Conservation (phyloP, 2,797 vertebrate genomes). For the Megalops cyprinoides region DNA sequence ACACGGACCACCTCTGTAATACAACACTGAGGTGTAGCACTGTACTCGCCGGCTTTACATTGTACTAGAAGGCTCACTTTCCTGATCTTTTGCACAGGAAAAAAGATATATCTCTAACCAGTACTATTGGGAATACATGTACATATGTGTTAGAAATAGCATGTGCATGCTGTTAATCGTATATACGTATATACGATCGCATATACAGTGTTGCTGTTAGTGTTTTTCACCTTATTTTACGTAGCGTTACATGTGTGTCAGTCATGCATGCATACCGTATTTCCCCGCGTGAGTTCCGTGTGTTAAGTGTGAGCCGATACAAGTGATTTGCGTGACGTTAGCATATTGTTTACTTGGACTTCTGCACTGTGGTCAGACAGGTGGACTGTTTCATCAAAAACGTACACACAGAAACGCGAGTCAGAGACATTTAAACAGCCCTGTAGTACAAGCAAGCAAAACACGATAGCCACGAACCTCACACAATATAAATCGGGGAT, state of each 20-base stretch:
- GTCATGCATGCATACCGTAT: not conserved
- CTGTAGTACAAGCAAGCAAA: not conserved
- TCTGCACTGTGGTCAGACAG: slow-evolving; percentile 27
- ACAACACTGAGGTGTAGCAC: too few relatives aligned
- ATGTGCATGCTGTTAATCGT: too few relatives aligned
- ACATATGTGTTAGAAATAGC: too few relatives aligned
- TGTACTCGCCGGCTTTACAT: too few relatives aligned
- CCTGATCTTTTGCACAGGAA: too few relatives aligned
- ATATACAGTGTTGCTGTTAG: not conserved
- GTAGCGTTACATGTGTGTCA: not conserved
- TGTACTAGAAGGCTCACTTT: too few relatives aligned
- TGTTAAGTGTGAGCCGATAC: not conserved
- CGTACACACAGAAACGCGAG: not conserved
- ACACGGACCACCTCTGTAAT: not conserved
- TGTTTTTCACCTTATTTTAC: not conserved
- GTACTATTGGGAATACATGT: too few relatives aligned
- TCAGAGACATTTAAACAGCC: not conserved
- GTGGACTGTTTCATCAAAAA: slow-evolving; percentile 12
- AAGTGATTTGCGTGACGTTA: slow-evolving; percentile 8
- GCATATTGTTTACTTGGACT: slow-evolving; percentile 26
- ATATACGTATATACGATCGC: too few relatives aligned
- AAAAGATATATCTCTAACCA: too few relatives aligned
- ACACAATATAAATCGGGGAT: not conserved
- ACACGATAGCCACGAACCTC: not conserved
- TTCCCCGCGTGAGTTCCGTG: not conserved